phyloP scores from a whole-genome alignment of 2,113 vertebrate species.

The Pachycephala philippinensis region DNA sequence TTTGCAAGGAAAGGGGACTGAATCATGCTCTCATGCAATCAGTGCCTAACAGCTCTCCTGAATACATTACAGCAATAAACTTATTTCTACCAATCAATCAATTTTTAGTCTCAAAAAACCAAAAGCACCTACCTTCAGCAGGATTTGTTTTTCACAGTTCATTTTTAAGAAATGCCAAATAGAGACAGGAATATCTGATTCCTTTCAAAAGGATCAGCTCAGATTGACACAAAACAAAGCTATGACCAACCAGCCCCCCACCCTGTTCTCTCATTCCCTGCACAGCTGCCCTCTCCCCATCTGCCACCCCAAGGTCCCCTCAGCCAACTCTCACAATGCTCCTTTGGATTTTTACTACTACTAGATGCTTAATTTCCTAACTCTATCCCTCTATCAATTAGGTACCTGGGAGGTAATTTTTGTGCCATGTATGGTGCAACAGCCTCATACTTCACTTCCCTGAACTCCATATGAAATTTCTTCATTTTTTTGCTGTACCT shows the following conservation, averaged over 20 bases:
- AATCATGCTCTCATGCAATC: background rate
- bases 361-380: background rate
- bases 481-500: background rate
- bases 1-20: background rate
- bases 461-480: background rate
- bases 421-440: background rate
- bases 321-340: background rate
- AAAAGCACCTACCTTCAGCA: background rate
- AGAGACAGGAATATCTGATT: background rate
- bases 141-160: background rate
- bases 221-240: background rate
- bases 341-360: background rate
- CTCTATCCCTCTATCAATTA: background rate
- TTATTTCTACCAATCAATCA: background rate
- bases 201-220: background rate
- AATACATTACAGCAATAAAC: background rate
- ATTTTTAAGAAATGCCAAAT: background rate
- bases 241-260: background rate
- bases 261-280: background rate
- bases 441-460: background rate
- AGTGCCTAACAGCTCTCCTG: background rate
- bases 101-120: background rate
- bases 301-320: background rate
- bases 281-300: background rate
- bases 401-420: background rate